Base-by-base conservation (phyloP, 2,888 invertebrate species). In the Eremobia ochroleuca region DNA sequence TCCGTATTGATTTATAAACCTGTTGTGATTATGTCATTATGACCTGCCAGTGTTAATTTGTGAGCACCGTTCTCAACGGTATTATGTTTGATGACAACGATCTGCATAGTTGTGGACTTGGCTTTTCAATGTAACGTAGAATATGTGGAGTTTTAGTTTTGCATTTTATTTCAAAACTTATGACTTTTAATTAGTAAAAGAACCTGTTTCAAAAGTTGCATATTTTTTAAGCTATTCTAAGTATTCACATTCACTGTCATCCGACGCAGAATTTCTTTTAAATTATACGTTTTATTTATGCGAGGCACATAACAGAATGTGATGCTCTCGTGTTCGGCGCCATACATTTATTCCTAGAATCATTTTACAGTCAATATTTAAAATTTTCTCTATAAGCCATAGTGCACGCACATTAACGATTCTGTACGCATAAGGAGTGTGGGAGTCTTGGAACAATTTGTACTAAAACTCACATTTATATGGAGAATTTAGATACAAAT, bases 361-460 rank as follows among this genome's bases (percentile, higher is more conserved):
- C 71, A 73, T 83, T 85, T 77, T 69, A 85, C 75, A 82, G 85
- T 77, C 72, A 81, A 85, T 85, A 85, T 86, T 88, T 86, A 73
- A 76, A 87, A 87, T 88, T 87, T 90, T 88, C 82, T 81, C 85
- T 84, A 88, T 86, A 87, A 76, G 77, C 85, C 79, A 87, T 87
- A 87, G 87, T 86, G 87, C 75, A 87, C 85, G 82, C 84, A 76
- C 84, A 89, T 91, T 91, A 89, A 81, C 83, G 81, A 91, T 91
- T 91, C 91, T 86, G 77, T 82, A 87, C 89, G 89, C 90, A 87
- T 87, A 82, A 78, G 79, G 83, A 87, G 85, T 90, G 90, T 90
- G 90, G 87, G 91, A 91, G 89, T 87, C 89, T 86, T 79, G 77
- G 79, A 83, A 85, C 69, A 81, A 79, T 90, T 90, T 82, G 83